Percentiles rank a stretch among this genome's conserved stretches.
phyloP scores from a whole-genome alignment of 64 coral and sea anemone genomes.

The Stylophora pistillata region DNA sequence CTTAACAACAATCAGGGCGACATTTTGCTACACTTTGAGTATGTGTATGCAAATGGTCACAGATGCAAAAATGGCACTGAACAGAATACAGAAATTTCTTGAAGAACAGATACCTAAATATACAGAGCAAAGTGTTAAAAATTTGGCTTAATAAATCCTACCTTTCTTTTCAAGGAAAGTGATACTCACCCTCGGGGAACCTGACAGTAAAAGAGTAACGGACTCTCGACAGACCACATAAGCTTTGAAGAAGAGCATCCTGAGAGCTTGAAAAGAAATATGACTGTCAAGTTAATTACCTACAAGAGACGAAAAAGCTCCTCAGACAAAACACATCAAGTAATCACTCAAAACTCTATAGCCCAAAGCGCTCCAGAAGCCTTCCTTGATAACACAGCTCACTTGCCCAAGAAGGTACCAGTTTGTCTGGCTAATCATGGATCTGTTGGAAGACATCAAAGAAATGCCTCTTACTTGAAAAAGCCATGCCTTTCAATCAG shows the following conservation, averaged over 20 bases:
- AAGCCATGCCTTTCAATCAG: not conserved
- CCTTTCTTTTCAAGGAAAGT: too few species aligned
- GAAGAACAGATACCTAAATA: not conserved
- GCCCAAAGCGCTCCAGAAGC: not conserved
- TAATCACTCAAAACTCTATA: not conserved
- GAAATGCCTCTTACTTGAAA: not conserved
- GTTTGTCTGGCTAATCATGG: not conserved
- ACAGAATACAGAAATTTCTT: slow-evolving; percentile 23
- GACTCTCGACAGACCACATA: not conserved
- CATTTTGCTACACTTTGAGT: slow-evolving; percentile 12
- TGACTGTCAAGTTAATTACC: too few species aligned
- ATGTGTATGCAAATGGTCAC: not conserved
- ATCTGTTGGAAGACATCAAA: not conserved
- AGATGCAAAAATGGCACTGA: not conserved
- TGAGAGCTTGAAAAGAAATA: not conserved
- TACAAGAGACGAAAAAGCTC: not conserved
- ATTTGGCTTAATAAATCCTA: too few species aligned
- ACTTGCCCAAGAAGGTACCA: not conserved
- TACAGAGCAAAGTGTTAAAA: too few species aligned
- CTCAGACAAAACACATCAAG: not conserved
- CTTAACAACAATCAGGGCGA: not conserved
- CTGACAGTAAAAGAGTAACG: too few species aligned
- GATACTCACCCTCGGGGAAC: too few species aligned
- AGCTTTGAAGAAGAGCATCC: not conserved
- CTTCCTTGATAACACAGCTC: not conserved